Conservation (phyloP, 2,888 invertebrate species). For the Steromphala cineraria region DNA sequence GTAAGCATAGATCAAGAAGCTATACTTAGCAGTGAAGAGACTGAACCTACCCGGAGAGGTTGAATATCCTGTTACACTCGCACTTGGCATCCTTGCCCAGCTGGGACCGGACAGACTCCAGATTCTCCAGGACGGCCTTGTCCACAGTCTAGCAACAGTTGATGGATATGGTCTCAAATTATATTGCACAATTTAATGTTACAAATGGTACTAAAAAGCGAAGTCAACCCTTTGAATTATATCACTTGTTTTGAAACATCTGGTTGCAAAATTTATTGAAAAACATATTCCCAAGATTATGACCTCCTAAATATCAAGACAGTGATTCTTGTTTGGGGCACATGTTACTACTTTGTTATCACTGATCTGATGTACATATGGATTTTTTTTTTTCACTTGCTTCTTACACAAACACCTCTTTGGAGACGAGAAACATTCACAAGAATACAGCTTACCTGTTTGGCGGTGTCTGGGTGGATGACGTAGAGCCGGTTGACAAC, state of each 20-base stretch:
- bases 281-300: not conserved
- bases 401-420: no score
- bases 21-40: not conserved
- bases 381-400: no score
- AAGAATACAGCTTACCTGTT: not conserved
- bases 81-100: not conserved
- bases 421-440: no score
- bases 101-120: not conserved
- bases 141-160: not conserved
- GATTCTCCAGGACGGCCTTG: not conserved
- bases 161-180: no score
- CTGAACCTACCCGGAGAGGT: not conserved
- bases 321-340: no score
- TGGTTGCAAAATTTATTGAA: not conserved
- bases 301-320: no score
- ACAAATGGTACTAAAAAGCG: no score
- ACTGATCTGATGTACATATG: no score
- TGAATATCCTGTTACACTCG: not conserved
- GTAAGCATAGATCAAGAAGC: no score
- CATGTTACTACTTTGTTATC: no score
- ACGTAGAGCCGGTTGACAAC: not conserved
- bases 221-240: no score
- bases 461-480: not conserved
- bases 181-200: no score
- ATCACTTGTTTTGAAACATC: not conserved